Evolutionary conservation across 2,797 vertebrate genomes (phyloP).

Genomic region (Halcyon leucocephala): DNA sequence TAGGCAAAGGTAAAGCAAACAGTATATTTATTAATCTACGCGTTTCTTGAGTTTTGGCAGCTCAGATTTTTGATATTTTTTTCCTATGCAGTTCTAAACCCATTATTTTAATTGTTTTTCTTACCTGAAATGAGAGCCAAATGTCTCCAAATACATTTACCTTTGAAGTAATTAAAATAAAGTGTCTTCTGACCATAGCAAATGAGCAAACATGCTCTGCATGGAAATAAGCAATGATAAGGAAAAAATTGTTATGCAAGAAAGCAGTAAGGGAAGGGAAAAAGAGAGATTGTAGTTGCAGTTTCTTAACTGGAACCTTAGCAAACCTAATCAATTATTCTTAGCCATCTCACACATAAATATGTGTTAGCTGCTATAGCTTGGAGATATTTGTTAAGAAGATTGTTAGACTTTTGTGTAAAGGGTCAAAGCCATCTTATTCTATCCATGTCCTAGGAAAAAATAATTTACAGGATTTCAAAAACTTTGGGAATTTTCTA

Average conservation of each 20-base stretch:
- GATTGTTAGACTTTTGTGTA: not conserved
- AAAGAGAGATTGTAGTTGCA: not conserved
- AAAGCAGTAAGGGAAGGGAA: not conserved
- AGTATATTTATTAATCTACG: not conserved
- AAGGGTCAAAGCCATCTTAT: not conserved
- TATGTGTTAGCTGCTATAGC: slow-evolving; percentile 1
- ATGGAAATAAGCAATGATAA: slow-evolving; percentile 61
- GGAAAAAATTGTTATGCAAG: slow-evolving; percentile 18
- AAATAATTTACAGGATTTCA: not conserved
- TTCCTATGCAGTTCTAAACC: slow-evolving; percentile 5
- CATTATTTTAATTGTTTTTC: slow-evolving; percentile 63
- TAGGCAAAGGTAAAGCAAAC: slow-evolving; percentile 11
- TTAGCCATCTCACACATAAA: slow-evolving; percentile 42
- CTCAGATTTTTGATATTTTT: not conserved
- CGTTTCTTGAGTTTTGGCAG: not conserved
- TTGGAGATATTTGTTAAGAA: slow-evolving; percentile 41
- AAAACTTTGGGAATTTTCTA: not conserved
- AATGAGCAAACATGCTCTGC: slow-evolving; percentile 32
- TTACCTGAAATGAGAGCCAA: slow-evolving; percentile 49
- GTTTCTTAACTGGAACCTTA: slow-evolving; percentile 47
- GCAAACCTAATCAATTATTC: slow-evolving; percentile 62
- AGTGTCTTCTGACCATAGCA: slow-evolving; percentile 50
- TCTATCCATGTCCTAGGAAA: not conserved
- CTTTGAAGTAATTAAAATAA: slow-evolving; percentile 72
- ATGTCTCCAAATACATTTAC: slow-evolving; percentile 38